Evolutionary conservation across 2,113 vertebrate genomes (phyloP), one percentile per base, ranked within the genome.

Genomic region (Podarcis muralis): DNA sequence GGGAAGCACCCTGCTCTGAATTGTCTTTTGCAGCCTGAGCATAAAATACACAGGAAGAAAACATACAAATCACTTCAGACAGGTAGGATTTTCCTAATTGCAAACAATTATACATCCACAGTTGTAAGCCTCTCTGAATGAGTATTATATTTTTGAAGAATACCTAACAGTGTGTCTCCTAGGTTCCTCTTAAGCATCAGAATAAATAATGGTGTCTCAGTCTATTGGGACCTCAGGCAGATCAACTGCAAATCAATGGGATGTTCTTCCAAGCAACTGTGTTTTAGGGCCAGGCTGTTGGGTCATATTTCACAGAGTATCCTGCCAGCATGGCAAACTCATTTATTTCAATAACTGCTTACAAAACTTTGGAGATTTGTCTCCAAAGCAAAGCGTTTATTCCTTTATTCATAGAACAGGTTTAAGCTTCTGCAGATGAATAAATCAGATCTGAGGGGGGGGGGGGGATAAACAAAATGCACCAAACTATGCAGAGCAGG

Each of bases 351-450:
- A 8, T 18, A 53, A 1, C 65, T 80, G 65, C 40, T 80, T 71
- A 68, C 68, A 80, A 66, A 71, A 35, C 43, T 25, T 62, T 27
- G 22, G 43, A 71, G 3, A 0, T 0, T 88, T 62, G 25, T 53
- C 43, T 71, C 43, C 65, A 83, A 37, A 0, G 0, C 78, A 88
- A 72, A 66, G 7, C 0, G 0, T 80, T 72, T 0, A 0, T 77
- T 62, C n/a, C 0, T 0, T 30, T 88, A 84, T 16, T 65, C 15
- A 79, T 25, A 59, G 69, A 78, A 32, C 1, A 35, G 27, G 81
- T 81, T 22, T 84, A 37, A 65, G 85, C 75, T 78, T 0, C 0
- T 59, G 43, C 80, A 74, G 53, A 86, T 4, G 4, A 68, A 65
- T 81, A 85, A 78, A 53, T 66, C 87, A 37, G 0, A 0, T 80